These are phyloP conservation scores for Heterotilapia buettikoferi DNA, from an alignment of 2,113 vertebrate species.

Conservation along the genomic window DNA sequence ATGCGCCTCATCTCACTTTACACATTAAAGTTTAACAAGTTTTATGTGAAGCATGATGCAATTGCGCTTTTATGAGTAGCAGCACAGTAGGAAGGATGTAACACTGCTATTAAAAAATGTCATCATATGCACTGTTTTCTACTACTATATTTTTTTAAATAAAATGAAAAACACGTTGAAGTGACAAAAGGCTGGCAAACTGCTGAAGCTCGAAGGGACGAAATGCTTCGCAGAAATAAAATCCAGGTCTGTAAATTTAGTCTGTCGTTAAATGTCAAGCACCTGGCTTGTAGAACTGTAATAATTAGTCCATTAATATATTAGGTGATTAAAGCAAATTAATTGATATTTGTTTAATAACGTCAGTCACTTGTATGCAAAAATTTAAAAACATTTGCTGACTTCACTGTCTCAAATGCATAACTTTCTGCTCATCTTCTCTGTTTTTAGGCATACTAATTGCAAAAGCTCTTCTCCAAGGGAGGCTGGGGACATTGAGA, in stretches of 20 bases:
- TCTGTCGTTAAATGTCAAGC: not conserved
- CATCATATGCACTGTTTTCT: not conserved
- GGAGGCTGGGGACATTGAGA: not conserved
- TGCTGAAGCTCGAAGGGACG: not conserved
- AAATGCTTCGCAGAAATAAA: not conserved
- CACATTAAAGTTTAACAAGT: not conserved
- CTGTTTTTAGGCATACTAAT: not conserved
- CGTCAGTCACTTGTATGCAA: not conserved
- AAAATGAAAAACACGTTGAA: not conserved
- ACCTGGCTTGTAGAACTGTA: not conserved
- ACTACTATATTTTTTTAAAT: fast-evolving
- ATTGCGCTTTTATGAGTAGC: not conserved
- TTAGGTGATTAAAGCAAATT: not conserved
- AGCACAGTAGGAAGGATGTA: not conserved
- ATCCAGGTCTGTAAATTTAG: not conserved
- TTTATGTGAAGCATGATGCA: not conserved
- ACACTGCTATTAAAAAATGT: not conserved
- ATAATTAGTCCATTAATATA: not conserved
- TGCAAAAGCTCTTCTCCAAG: not conserved
- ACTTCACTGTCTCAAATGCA: not conserved
- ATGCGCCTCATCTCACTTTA: not conserved
- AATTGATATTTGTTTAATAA: not conserved
- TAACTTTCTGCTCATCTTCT: not conserved
- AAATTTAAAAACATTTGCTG: not conserved
- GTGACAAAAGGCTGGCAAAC: not conserved